These are phyloP conservation scores for Dryocosmus kuriphilus DNA, from an alignment of 2,888 invertebrate species.

Conservation along the genomic window DNA sequence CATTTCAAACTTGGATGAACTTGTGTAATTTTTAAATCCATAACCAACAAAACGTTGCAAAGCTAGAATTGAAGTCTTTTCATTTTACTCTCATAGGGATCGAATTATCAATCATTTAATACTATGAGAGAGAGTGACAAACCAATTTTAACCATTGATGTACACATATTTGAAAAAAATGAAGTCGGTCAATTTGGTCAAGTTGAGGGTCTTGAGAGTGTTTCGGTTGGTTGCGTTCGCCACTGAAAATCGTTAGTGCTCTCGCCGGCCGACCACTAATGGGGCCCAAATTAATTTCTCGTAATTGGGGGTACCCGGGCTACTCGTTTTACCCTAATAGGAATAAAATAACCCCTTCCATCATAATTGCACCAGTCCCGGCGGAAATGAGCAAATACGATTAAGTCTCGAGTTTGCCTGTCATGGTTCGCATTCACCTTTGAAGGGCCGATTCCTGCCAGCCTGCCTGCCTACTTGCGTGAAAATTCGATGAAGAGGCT, in stretches of 20 bases:
- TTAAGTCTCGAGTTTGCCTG: constrained; percentile 69
- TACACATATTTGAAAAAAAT: background rate
- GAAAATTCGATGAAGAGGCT: constrained; percentile 47
- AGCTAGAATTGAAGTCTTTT: no score
- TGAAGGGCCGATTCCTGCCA: constrained; percentile 44
- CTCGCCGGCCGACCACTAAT: constrained; percentile 69
- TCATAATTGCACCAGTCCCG: constrained; percentile 67
- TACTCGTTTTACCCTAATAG: constrained; percentile 76
- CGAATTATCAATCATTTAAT: no score
- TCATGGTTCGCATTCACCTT: constrained; percentile 69
- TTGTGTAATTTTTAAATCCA: no score
- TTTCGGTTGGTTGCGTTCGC: constrained; percentile 49
- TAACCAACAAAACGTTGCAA: no score
- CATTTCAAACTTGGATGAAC: no score
- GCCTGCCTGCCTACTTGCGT: constrained; percentile 49
- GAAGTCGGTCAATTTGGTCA: background rate
- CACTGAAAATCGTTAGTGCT: constrained; percentile 70
- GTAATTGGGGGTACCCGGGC: constrained; percentile 71
- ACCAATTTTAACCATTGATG: no score
- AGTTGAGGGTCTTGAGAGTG: constrained; percentile 46
- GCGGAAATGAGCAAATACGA: constrained; percentile 76
- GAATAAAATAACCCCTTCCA: constrained; percentile 75
- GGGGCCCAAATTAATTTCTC: constrained; percentile 76
- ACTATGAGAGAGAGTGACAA: no score
- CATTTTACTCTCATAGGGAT: no score